Percentiles rank a stretch among this genome's conserved stretches.
phyloP scores from a whole-genome alignment of 64 coral and sea anemone species.

The Stichodactyla helianthus region DNA sequence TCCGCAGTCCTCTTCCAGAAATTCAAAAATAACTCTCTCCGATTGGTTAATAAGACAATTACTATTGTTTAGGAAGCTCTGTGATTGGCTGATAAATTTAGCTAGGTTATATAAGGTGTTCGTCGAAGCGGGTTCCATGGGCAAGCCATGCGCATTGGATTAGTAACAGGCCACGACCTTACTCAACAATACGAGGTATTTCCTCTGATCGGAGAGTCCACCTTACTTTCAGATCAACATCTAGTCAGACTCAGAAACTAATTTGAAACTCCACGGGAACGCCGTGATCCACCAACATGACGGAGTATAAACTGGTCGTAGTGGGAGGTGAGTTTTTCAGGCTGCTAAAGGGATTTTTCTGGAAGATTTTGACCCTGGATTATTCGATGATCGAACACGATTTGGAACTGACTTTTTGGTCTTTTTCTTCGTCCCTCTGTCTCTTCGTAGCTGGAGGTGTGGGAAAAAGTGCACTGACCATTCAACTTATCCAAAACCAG shows the following conservation, averaged over 20 bases:
- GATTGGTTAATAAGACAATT: conserved; percentile 59
- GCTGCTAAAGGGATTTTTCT: neutral
- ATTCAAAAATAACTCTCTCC: neutral
- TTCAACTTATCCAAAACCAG: conserved; percentile 99
- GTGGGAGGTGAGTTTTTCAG: conserved; percentile 74
- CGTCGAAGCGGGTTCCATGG: conserved; percentile 18
- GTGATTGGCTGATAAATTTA: conserved; percentile 99
- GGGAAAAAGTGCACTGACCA: conserved; percentile 94
- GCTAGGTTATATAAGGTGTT: conserved; percentile 48
- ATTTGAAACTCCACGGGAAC: conserved; percentile 17
- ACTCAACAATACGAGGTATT: conserved; percentile 46
- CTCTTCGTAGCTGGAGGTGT: conserved; percentile 87
- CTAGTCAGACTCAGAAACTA: conserved; percentile 21
- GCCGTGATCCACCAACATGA: conserved; percentile 54
- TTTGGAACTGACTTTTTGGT: neutral
- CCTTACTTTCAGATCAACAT: conserved; percentile 25
- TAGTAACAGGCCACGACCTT: conserved; percentile 62
- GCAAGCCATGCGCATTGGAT: conserved; percentile 33
- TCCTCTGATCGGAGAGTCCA: conserved; percentile 32
- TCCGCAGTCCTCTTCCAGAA: neutral
- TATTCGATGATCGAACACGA: neutral
- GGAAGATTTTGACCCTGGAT: neutral
- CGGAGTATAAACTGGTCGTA: conserved; percentile 97
- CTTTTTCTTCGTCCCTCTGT: conserved; percentile 18
- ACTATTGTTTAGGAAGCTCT: neutral